Conservation (phyloP, 1,140 invertebrate genomes). For the Saccostrea glomerata region DNA sequence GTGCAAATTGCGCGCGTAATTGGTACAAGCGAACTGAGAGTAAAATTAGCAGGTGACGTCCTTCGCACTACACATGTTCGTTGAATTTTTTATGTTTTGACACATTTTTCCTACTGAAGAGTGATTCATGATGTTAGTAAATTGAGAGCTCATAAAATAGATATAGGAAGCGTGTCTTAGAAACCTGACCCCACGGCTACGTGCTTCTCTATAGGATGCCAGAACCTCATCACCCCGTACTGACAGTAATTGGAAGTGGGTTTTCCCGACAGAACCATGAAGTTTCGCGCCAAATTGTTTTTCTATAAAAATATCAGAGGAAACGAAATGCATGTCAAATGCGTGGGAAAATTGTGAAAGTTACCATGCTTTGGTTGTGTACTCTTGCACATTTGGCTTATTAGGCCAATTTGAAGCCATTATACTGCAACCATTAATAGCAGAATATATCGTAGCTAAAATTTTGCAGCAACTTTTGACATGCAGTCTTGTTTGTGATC, state of each 20-base stretch:
- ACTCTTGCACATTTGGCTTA: too few relatives aligned
- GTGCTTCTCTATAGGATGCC: neutral
- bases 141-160: conserved; percentile 29
- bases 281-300: neutral
- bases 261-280: neutral
- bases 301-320: neutral
- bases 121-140: conserved; percentile 19
- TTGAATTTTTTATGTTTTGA: neutral
- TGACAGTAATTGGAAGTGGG: neutral
- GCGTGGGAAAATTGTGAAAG: neutral
- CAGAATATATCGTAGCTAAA: too few relatives aligned
- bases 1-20: neutral
- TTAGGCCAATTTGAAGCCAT: too few relatives aligned
- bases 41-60: conserved; percentile 5
- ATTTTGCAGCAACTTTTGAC: too few relatives aligned
- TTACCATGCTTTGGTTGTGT: too few relatives aligned
- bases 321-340: neutral
- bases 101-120: neutral
- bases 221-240: neutral
- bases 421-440: too few relatives aligned
- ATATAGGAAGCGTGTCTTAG: neutral
- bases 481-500: too few relatives aligned
- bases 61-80: neutral
- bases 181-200: conserved; percentile 3
- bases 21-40: neutral